A percentile compares a stretch with the other conserved stretches of the same genome.
phyloP scores from a whole-genome alignment of 2,113 vertebrate species.

The Dromas ardeola region DNA sequence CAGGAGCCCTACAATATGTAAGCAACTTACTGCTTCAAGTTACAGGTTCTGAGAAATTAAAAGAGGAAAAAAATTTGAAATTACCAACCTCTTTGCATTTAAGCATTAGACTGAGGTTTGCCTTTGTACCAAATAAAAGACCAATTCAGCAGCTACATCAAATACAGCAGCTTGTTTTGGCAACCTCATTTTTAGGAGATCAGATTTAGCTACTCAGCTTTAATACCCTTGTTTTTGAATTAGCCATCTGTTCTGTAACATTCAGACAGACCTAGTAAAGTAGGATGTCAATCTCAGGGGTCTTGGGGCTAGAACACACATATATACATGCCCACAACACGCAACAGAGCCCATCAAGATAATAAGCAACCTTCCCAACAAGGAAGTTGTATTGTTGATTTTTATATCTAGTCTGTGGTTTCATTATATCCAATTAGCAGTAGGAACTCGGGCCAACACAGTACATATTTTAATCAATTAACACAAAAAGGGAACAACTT shows the following conservation, averaged over 20 bases:
- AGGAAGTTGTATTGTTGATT: not conserved
- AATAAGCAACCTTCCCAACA: not conserved
- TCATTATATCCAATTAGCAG: not conserved
- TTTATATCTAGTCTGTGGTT: not conserved
- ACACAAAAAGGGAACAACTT: not conserved
- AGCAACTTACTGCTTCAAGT: not conserved
- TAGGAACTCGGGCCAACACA: not conserved
- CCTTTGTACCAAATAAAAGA: not conserved
- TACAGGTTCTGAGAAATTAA: not conserved
- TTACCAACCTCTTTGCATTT: not conserved
- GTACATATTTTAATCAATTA: not conserved
- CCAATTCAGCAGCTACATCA: slow-evolving; percentile 25
- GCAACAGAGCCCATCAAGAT: not conserved
- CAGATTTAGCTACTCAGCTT: slow-evolving; percentile 50
- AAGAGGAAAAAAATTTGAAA: not conserved
- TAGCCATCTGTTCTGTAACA: slow-evolving; percentile 62
- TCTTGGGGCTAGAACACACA: not conserved
- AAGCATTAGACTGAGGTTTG: not conserved
- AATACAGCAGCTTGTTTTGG: slow-evolving; percentile 42
- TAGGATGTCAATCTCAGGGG: not conserved
- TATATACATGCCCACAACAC: not conserved
- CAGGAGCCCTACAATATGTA: not conserved
- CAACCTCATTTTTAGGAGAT: slow-evolving; percentile 23
- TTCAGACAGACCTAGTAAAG: not conserved
- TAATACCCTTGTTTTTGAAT: slow-evolving; percentile 55